These are phyloP conservation scores for Erythrolamprus reginae DNA, from an alignment of 2,113 vertebrate species.

Conservation along the genomic window DNA sequence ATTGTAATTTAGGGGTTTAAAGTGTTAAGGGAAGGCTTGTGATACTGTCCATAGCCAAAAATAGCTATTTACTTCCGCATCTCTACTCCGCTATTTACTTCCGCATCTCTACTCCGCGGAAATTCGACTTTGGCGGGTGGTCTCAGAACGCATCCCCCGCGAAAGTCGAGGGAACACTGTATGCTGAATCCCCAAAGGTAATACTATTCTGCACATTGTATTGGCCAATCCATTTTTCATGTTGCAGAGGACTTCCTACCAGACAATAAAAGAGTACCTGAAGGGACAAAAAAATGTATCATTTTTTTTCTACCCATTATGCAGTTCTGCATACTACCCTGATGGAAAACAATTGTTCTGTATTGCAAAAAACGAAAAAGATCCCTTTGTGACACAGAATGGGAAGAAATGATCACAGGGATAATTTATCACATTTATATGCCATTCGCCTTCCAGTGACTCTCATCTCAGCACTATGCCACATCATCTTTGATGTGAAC, in stretches of 20 bases:
- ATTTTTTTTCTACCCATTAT: not conserved
- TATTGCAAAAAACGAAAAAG: not conserved
- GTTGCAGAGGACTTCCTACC: not conserved
- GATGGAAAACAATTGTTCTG: not conserved
- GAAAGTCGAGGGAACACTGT: too few relatives aligned
- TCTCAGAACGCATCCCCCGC: too few relatives aligned
- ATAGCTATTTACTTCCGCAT: too few relatives aligned
- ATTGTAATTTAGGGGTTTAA: too few relatives aligned
- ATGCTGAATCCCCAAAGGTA: not conserved
- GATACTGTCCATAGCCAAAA: too few relatives aligned
- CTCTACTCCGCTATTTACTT: too few relatives aligned
- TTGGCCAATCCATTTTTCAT: not conserved
- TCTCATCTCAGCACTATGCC: not conserved
- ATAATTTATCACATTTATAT: not conserved
- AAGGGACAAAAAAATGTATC: not conserved
- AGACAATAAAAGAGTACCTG: too few relatives aligned
- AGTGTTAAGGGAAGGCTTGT: too few relatives aligned
- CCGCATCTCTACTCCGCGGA: too few relatives aligned
- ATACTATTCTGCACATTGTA: not conserved
- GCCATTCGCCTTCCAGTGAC: not conserved
- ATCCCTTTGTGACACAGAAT: not conserved
- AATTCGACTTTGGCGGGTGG: too few relatives aligned
- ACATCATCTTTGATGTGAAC: not conserved
- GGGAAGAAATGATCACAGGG: not conserved
- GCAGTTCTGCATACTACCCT: not conserved